Percentiles rank a stretch among this genome's conserved stretches.
Conservation (phyloP, 2,113 vertebrate species). For the Grammatotria lemairii region DNA sequence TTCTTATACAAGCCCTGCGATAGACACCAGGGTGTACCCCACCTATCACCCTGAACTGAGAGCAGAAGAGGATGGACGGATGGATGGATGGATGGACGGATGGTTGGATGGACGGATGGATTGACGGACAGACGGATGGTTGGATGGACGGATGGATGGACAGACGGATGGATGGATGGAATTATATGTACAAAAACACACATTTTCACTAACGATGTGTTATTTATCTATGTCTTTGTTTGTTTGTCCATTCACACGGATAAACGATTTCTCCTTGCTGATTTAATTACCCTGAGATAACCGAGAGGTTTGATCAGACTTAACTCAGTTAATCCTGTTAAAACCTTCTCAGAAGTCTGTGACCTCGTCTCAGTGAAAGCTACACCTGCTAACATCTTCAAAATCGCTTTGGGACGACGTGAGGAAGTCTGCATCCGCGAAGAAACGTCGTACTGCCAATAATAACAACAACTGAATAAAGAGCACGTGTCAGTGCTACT, state of each 20-base stretch:
- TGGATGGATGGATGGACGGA: fast-evolving
- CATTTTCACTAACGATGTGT: background rate
- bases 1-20: background rate
- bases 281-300: background rate
- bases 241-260: background rate
- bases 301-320: background rate
- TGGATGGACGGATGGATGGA: fast-evolving
- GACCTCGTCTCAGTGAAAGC: background rate
- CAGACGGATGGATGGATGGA: fast-evolving
- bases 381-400: background rate
- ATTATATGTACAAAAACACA: background rate
- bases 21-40: background rate
- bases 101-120: fast-evolving
- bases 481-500: fast-evolving
- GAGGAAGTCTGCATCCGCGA: background rate
- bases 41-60: background rate
- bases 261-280: background rate
- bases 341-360: background rate
- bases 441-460: fast-evolving
- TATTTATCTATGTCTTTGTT: fast-evolving
- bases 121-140: fast-evolving
- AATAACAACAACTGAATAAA: background rate
- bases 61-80: fast-evolving
- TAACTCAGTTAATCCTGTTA: background rate
- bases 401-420: fast-evolving